These are phyloP conservation scores for Aptenodytes forsteri DNA, from an alignment of 2,113 vertebrate genomes.

Conservation along the genomic window DNA sequence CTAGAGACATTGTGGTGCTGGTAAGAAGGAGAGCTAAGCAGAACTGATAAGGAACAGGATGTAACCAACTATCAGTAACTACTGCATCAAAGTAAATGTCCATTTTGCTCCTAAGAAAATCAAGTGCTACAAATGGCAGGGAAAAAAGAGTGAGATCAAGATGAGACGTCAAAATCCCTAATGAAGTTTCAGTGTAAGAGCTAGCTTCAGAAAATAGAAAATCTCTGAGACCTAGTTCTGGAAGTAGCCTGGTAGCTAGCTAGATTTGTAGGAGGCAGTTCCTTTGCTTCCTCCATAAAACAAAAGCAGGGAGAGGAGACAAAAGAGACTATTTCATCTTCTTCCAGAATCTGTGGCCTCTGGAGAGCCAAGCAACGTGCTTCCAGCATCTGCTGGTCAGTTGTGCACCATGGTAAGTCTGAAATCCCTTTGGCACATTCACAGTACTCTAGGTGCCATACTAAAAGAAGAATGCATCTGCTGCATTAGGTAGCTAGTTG, in stretches of 20 bases:
- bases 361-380: background rate
- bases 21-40: background rate
- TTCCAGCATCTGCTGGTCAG: background rate
- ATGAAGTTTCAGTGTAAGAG: background rate
- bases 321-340: background rate
- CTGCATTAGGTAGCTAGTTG: slow-evolving; percentile 12
- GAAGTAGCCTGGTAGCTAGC: background rate
- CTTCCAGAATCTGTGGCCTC: background rate
- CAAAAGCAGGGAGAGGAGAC: background rate
- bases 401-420: background rate
- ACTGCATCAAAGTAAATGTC: background rate
- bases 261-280: background rate
- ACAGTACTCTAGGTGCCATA: background rate
- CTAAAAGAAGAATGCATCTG: slow-evolving; percentile 29
- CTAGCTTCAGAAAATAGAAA: background rate
- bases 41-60: background rate
- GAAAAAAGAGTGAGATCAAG: background rate
- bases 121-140: background rate
- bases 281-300: background rate
- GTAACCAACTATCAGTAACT: background rate
- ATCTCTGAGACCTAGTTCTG: background rate
- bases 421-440: background rate
- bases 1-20: background rate
- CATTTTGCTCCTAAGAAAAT: background rate
- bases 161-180: background rate